These are phyloP conservation scores for Sorex maritimensis DNA, from an alignment of 2,797 vertebrate species.

Conservation along the genomic window DNA sequence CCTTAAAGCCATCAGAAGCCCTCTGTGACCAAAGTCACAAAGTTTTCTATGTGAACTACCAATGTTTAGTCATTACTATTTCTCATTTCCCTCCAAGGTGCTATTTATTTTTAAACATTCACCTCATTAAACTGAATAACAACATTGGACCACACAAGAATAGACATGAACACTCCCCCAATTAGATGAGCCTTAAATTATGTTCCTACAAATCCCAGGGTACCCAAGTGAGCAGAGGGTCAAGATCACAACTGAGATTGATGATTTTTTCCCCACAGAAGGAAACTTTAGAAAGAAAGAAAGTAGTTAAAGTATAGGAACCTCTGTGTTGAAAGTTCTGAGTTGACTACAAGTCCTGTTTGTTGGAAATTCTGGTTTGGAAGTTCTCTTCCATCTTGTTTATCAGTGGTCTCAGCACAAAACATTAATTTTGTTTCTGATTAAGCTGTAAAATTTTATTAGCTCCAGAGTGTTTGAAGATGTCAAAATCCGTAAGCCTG, in stretches of 20 bases:
- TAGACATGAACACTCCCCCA: neutral
- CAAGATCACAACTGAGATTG: accelerated
- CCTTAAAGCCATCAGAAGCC: neutral
- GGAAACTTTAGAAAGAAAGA: neutral
- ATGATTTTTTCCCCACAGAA: neutral
- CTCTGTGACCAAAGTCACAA: neutral
- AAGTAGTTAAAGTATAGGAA: neutral
- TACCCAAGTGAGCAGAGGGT: neutral
- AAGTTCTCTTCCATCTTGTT: neutral
- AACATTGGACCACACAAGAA: neutral
- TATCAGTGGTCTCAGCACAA: neutral
- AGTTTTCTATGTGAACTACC: neutral
- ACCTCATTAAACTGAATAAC: neutral
- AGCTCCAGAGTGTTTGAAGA: neutral
- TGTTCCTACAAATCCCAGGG: neutral
- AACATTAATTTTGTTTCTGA: neutral
- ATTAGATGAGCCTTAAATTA: neutral
- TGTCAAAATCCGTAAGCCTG: neutral
- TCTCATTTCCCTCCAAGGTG: neutral
- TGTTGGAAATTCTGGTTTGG: neutral
- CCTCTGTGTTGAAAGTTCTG: neutral
- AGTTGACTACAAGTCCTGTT: too few relatives aligned
- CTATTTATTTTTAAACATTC: neutral
- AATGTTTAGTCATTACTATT: neutral
- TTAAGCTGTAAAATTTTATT: neutral